A percentile compares a stretch with the other conserved stretches of the same genome.
Evolutionary conservation across 2,797 vertebrate genomes (phyloP).

Genomic region (Phaenicophaeus curvirostris): DNA sequence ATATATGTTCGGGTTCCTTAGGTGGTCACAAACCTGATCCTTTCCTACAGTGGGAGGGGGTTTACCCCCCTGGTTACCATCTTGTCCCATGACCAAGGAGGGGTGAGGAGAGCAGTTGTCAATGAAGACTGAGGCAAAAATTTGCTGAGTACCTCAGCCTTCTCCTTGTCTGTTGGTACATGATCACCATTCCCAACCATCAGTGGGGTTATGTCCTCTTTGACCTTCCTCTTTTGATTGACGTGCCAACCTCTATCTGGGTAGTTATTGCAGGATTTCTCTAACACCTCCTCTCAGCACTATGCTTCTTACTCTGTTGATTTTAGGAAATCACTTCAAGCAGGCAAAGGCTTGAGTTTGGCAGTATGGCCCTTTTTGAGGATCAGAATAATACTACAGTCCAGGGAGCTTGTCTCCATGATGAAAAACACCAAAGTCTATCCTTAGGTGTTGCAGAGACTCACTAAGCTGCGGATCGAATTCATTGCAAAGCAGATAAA

Average conservation of each 20-base stretch:
- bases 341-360: neutral
- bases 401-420: neutral
- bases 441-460: conserved; percentile 55
- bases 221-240: too few species aligned
- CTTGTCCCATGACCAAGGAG: too few species aligned
- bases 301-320: neutral
- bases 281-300: neutral
- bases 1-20: too few species aligned
- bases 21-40: too few species aligned
- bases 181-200: too few species aligned
- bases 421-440: conserved; percentile 47
- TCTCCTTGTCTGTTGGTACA: too few species aligned
- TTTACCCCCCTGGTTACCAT: too few species aligned
- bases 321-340: conserved; percentile 37
- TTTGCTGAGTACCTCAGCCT: too few species aligned
- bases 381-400: conserved; percentile 35
- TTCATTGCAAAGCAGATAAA: conserved; percentile 47
- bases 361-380: neutral
- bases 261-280: neutral
- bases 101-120: too few species aligned
- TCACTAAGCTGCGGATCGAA: conserved; percentile 48
- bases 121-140: too few species aligned
- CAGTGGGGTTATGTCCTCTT: too few species aligned
- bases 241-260: neutral
- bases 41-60: too few species aligned